Conservation (phyloP, 1,140 invertebrate genomes). For the Arctopsyche grandis region DNA sequence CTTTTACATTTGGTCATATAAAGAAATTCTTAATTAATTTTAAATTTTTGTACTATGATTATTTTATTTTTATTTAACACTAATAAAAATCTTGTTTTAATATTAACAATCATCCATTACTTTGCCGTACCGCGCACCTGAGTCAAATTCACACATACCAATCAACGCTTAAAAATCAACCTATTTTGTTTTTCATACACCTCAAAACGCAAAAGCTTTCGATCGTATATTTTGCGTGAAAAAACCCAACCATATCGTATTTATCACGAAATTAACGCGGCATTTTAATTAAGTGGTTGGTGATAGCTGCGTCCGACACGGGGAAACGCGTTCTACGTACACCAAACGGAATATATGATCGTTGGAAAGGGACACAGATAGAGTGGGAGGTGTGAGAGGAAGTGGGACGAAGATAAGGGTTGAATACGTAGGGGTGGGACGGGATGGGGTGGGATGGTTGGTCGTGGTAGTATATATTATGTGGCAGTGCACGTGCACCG, state of each 20-base stretch:
- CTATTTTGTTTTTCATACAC: background rate
- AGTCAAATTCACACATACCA: too few species aligned
- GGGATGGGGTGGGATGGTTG: too few species aligned
- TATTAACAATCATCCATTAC: too few species aligned
- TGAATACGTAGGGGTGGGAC: background rate
- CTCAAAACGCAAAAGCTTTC: background rate
- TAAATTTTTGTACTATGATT: too few species aligned
- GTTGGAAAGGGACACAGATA: background rate
- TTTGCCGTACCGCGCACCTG: too few species aligned
- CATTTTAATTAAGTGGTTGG: slow-evolving; percentile 26
- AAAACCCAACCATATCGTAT: background rate
- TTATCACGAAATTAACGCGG: slow-evolving; percentile 24
- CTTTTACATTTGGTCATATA: too few species aligned
- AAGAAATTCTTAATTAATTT: too few species aligned
- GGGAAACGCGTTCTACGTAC: background rate
- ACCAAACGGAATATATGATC: background rate
- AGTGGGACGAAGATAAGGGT: background rate
- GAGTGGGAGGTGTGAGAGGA: background rate
- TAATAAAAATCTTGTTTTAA: too few species aligned
- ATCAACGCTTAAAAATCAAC: too few species aligned
- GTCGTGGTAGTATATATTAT: background rate
- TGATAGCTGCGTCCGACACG: background rate
- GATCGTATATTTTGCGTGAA: background rate
- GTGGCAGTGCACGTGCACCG: slow-evolving; percentile 20
- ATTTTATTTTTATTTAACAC: too few species aligned